Conservation (phyloP, 2,888 invertebrate genomes). For the Imbricaverruca yamaguchii region DNA sequence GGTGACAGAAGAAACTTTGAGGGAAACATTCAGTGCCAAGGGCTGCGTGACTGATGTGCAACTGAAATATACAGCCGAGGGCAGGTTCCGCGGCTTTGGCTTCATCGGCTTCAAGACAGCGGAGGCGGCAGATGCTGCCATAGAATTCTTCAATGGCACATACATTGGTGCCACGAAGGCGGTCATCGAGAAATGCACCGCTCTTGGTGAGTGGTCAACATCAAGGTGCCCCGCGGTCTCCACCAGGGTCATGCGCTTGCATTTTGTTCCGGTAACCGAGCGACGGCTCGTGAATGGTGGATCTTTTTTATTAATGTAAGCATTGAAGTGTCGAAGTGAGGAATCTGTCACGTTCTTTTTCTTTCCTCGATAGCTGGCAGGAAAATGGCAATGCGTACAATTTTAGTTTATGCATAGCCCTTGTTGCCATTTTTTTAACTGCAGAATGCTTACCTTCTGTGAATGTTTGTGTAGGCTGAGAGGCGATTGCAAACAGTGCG, state of each 20-base stretch:
- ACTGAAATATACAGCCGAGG: conserved; percentile 74
- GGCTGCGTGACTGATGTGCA: conserved; percentile 89
- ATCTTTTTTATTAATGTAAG: neutral
- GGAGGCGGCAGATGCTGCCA: conserved; percentile 67
- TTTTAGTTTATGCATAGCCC: too few relatives aligned
- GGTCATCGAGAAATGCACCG: conserved; percentile 55
- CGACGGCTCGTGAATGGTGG: too few relatives aligned
- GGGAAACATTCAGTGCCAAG: conserved; percentile 64
- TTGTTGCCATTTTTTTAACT: conserved; percentile 33
- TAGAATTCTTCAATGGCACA: conserved; percentile 70
- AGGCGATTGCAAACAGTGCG: neutral
- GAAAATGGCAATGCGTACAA: too few relatives aligned
- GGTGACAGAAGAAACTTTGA: conserved; percentile 69
- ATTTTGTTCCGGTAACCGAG: too few relatives aligned
- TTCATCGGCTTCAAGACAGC: conserved; percentile 84
- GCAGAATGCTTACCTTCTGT: neutral
- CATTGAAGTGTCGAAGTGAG: too few relatives aligned
- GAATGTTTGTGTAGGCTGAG: too few relatives aligned
- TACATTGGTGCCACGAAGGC: conserved; percentile 77
- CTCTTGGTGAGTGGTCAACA: conserved; percentile 37
- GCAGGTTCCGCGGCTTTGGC: conserved; percentile 85
- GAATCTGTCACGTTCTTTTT: too few relatives aligned
- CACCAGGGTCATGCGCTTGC: too few relatives aligned
- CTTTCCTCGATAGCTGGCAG: too few relatives aligned
- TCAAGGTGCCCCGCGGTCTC: too few relatives aligned